Evolutionary conservation across 2,113 vertebrate genomes (phyloP), one percentile per base, ranked within the genome.

Genomic region (Chloroceryle aenea): DNA sequence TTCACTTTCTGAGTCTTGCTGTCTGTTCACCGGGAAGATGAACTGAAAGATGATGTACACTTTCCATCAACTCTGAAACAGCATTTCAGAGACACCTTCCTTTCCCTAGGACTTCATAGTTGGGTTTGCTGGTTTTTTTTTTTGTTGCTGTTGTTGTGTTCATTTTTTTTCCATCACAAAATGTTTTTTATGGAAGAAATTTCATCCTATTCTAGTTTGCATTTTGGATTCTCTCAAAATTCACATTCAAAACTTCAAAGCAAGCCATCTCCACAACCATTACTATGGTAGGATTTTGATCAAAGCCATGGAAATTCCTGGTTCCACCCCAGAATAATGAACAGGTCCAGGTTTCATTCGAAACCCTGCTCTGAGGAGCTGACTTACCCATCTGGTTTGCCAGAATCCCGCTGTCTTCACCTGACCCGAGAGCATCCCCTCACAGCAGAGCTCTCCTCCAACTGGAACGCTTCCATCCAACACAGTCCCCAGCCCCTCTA

Each of bases 251-350:
- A 93, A 87, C 91, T 89, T 96, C 95, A 95, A 97, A 96, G 91
- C 22, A 45, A 89, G 22, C 36, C 74, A 64, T 91, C 80, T 89
- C 78, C 62, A 32, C 77, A 95, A 42, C 62, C 40, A 95, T 89
- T 85, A 74, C 69, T 91, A 94, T 85, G 68, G 66, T 26, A 79
- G 21, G n/a, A 91, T 87, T 97, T 96, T 87, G 93, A 96, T 97
- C 96, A 96, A 97, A 97, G 95, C 87, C 63, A 55, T 91, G 93
- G 93, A 97, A 96, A 96, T 96, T 95, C 93, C 91, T 91, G 74
- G 91, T 96, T 97, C 82, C 95, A 93, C 93, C 87, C 91, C 1
- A 14, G 53, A 91, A 63, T 91, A 87, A 95, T 87, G 78, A 95
- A 93, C 32, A 0, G 2, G 55, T 85, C 81, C 67, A 66, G 67